Evolutionary conservation across 2,113 vertebrate species (phyloP).

Genomic region (human): DNA sequence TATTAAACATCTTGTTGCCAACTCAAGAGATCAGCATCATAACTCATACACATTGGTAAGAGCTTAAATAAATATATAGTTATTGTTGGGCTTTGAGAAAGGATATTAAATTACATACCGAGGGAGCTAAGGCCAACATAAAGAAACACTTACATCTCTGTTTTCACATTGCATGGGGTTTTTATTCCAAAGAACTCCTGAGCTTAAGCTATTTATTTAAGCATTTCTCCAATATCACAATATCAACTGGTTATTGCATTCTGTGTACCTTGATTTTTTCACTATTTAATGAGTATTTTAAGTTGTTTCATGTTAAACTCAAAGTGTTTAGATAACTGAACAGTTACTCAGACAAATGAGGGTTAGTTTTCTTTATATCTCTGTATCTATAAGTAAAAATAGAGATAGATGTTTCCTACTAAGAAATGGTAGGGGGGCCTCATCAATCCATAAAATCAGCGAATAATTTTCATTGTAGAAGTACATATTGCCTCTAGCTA

Average conservation of each 20-base stretch:
- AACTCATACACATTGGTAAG: slow-evolving; percentile 72
- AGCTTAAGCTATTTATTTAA: slow-evolving; percentile 81
- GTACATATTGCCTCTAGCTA: background rate
- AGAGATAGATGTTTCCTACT: background rate
- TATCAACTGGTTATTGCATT: slow-evolving; percentile 74
- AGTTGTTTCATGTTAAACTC: slow-evolving; percentile 63
- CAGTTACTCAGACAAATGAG: background rate
- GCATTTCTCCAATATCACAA: slow-evolving; percentile 78
- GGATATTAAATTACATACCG: slow-evolving; percentile 85
- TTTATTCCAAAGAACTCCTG: slow-evolving; percentile 76
- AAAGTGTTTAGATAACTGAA: slow-evolving; percentile 52
- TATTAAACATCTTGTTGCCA: slow-evolving; percentile 73
- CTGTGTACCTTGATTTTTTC: slow-evolving; percentile 61
- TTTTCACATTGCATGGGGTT: slow-evolving; percentile 76
- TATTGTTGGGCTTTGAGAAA: slow-evolving; percentile 82
- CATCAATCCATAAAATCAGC: background rate
- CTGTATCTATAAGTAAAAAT: accelerated
- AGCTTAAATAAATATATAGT: slow-evolving; percentile 82
- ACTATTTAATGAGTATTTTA: slow-evolving; percentile 57
- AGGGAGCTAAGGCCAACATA: slow-evolving; percentile 70
- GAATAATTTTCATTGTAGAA: background rate
- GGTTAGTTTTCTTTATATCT: background rate
- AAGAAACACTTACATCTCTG: slow-evolving; percentile 73
- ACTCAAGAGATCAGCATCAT: slow-evolving; percentile 53
- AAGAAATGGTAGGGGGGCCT: background rate